Conservation (phyloP, 92 coral and sea anemone species). For the Parazoanthus swiftii region DNA sequence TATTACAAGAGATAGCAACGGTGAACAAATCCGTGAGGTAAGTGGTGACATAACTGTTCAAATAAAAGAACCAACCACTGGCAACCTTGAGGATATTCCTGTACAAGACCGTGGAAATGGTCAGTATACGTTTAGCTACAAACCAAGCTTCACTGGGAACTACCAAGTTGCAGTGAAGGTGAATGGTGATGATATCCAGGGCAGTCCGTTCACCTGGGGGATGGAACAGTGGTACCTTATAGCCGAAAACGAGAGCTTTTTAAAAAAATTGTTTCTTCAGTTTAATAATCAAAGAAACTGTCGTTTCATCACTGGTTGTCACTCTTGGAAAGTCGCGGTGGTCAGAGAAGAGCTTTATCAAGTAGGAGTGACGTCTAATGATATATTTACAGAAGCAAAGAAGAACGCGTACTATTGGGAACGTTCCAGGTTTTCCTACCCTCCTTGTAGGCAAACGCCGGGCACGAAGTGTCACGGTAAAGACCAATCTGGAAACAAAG, state of each 20-base stretch:
- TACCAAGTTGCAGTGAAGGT: no score
- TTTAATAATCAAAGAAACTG: no score
- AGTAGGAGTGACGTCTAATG: background rate
- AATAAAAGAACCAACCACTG: background rate
- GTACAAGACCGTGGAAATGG: slow-evolving; percentile 4
- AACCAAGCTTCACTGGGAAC: background rate
- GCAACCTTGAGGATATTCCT: background rate
- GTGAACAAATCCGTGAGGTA: background rate
- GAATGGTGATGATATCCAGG: no score
- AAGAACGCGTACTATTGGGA: background rate
- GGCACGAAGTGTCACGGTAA: background rate
- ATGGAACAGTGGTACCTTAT: background rate
- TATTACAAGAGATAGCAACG: background rate
- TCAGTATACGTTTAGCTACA: slow-evolving; percentile 11
- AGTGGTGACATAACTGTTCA: background rate
- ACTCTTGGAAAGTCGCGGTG: background rate
- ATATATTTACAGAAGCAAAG: background rate
- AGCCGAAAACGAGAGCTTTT: no score
- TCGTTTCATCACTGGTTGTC: background rate
- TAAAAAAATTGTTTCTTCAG: no score
- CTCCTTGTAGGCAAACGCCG: no score
- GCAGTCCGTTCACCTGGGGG: slow-evolving; percentile 5
- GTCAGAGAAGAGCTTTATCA: background rate
- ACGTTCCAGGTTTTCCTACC: no score
- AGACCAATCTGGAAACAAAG: background rate